Conservation (phyloP, 2,113 vertebrate species). For the Pluvialis apricaria region DNA sequence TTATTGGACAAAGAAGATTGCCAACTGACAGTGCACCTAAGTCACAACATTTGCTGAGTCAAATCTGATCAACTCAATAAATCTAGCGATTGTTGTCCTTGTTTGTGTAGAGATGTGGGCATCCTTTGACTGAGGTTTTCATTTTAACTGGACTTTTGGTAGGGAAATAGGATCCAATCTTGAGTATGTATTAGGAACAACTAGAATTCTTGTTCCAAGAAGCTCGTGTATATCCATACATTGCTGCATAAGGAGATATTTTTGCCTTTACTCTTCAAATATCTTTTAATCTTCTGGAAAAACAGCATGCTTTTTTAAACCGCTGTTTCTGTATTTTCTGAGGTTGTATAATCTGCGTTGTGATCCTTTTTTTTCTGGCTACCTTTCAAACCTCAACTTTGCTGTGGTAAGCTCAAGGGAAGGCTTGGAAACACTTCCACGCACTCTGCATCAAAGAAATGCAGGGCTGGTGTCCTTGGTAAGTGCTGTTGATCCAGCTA, state of each 20-base stretch:
- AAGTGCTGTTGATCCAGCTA: neutral
- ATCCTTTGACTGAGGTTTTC: neutral
- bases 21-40: neutral
- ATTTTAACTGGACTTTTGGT: neutral
- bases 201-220: neutral
- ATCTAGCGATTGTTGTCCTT: constrained; percentile 40
- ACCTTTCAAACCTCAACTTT: neutral
- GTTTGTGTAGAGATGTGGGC: neutral
- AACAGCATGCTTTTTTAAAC: neutral
- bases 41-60: constrained; percentile 22
- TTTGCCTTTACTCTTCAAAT: neutral
- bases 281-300: neutral
- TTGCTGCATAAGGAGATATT: neutral
- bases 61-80: constrained; percentile 19
- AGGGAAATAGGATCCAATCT: neutral
- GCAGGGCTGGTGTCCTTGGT: neutral
- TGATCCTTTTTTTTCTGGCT: neutral
- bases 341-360: neutral
- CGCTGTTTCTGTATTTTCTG: neutral
- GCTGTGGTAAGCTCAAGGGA: neutral
- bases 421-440: neutral
- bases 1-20: constrained; percentile 51
- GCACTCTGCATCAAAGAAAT: neutral
- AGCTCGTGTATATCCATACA: accelerated
- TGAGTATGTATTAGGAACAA: neutral